Percentiles rank a stretch among this genome's conserved stretches.
phyloP scores from a whole-genome alignment of 2,888 invertebrate genomes.

The Bombylius major region DNA sequence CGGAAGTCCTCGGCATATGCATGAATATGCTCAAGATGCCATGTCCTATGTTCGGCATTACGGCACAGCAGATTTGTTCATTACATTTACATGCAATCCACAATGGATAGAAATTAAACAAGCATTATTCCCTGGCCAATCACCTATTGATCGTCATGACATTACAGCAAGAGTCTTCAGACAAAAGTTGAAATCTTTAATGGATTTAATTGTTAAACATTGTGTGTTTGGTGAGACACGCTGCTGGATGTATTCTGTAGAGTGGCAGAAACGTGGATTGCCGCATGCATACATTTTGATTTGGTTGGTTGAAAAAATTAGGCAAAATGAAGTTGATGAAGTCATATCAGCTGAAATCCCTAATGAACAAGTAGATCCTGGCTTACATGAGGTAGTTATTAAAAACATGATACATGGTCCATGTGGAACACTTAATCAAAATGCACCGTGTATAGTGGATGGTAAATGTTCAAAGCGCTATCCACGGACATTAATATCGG shows the following conservation, averaged over 20 bases:
- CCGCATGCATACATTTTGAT: too few species aligned
- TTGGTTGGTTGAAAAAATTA: too few species aligned
- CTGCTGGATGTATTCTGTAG: constrained; percentile 22
- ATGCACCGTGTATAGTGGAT: constrained; percentile 22
- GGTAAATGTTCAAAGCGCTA: constrained; percentile 7
- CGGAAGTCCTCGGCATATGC: constrained; percentile 16
- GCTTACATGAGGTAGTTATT: constrained; percentile 18
- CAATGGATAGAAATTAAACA: constrained; percentile 12
- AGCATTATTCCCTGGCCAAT: constrained; percentile 15
- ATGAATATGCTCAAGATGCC: constrained; percentile 14
- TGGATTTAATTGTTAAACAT: constrained; percentile 3
- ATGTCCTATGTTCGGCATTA: constrained; percentile 17
- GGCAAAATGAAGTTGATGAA: not conserved
- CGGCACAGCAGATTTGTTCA: constrained; percentile 8
- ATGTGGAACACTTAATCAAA: constrained; percentile 9
- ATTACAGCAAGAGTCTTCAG: constrained; percentile 14
- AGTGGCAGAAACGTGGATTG: not conserved
- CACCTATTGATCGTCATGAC: constrained; percentile 20
- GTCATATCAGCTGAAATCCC: constrained; percentile 10
- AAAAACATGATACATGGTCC: constrained; percentile 25
- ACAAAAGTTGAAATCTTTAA: constrained; percentile 10
- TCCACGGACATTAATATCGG: constrained; percentile 12
- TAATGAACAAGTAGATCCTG: constrained; percentile 15
- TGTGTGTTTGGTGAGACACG: constrained; percentile 17
- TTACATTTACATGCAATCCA: constrained; percentile 6